These are phyloP conservation scores for Rhinolophus sinicus DNA, from an alignment of 2,113 vertebrate species.

Conservation along the genomic window DNA sequence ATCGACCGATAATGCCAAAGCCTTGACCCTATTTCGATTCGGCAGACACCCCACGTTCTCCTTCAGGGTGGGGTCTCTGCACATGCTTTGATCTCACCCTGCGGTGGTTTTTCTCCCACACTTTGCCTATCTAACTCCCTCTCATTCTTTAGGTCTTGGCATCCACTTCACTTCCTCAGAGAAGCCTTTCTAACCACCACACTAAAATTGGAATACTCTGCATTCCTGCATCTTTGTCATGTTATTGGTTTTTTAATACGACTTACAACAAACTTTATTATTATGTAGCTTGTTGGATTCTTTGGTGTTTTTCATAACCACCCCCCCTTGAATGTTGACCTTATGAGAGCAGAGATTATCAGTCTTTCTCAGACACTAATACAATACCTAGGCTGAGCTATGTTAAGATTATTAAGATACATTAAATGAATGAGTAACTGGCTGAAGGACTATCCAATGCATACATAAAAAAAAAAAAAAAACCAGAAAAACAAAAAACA, in stretches of 20 bases:
- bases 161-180: not conserved
- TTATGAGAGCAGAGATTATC: not conserved
- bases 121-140: not conserved
- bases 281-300: not conserved
- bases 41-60: not conserved
- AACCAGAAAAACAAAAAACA: no score
- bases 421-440: not conserved
- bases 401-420: not conserved
- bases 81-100: not conserved
- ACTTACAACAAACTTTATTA: not conserved
- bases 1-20: fast-evolving
- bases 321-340: not conserved
- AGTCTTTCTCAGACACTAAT: not conserved
- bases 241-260: not conserved
- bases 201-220: not conserved
- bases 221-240: not conserved
- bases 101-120: not conserved
- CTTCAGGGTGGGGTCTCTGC: not conserved
- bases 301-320: not conserved
- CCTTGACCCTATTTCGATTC: not conserved
- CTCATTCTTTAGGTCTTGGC: not conserved
- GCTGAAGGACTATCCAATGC: not conserved
- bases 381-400: not conserved
- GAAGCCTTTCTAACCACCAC: not conserved
- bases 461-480: not conserved